Evolutionary conservation across 2,888 invertebrate genomes (phyloP), one percentile per base, ranked within the genome.

Genomic region (Orthosia cruda): DNA sequence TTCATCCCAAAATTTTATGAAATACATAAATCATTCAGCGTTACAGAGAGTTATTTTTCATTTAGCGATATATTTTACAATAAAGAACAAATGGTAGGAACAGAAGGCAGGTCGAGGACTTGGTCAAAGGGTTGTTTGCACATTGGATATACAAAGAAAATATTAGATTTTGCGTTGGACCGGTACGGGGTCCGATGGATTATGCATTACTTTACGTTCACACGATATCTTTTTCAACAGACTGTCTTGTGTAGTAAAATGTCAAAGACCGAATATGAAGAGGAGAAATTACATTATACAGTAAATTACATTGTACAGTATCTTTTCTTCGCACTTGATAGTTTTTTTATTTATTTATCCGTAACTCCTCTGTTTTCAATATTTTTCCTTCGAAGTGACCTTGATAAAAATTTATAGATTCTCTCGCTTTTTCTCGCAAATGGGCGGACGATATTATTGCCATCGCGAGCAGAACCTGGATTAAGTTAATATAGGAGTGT

Each of bases 61-160:
- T 73, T 73, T 63, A 12, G 49, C 50, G 55, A 69, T 65, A 62
- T 55, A 71, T 74, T 81, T 74, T 47, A 55, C 55, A 23, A 32
- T 65, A 50, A 11, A 59, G 15, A 77, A 84, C 69, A 69, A 74
- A 75, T 81, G 73, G 83, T 78, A 81, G 50, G 57, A 72, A 13
- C 45, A 20, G 40, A 20, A 65, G 61, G 75, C 50, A 49, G 57
- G 66, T 65, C 45, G 59, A 74, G 7, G 55, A 61, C 26, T 67
- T 57, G 74, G 76, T 80, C 85, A 85, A 84, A 81, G 85, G 73
- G 67, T 73, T 77, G 65, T 81, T 77, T 81, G 81, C 71, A 71
- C 72, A 70, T 64, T 54, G 54, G 20, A 74, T 73, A 80, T 80
- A 84, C 71, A 84, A 83, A 73, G 69, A 70, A 81, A 73, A 81